phyloP scores from a whole-genome alignment of 2,113 vertebrate genomes.

The Lipophrys pholis region DNA sequence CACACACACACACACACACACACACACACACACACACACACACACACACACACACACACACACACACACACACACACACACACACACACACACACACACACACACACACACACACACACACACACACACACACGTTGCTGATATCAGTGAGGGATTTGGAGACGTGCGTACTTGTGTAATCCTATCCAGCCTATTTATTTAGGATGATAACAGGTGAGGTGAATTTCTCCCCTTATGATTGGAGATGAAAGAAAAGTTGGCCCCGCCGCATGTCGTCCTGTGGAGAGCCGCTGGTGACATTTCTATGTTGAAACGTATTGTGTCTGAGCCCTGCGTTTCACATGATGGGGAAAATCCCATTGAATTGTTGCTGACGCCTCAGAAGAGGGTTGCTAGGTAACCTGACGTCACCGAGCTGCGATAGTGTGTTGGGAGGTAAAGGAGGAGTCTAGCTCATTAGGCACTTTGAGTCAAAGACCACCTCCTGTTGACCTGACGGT shows the following conservation, averaged over 20 bases:
- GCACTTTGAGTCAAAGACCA: constrained; percentile 36
- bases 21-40: too few species aligned
- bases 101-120: too few species aligned
- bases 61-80: too few species aligned
- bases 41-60: too few species aligned
- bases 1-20: too few species aligned
- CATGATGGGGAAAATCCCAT: constrained; percentile 84
- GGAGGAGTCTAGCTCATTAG: constrained; percentile 64
- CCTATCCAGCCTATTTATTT: constrained; percentile 31
- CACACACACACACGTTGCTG: not conserved
- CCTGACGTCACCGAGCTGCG: constrained; percentile 80
- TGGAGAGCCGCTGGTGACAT: constrained; percentile 22
- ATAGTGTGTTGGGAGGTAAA: constrained; percentile 69
- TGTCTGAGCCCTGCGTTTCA: constrained; percentile 56
- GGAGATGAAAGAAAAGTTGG: constrained; percentile 7
- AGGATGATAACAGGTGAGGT: constrained; percentile 28
- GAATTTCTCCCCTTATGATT: not conserved
- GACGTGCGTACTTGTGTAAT: constrained; percentile 26
- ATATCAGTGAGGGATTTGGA: constrained; percentile 30
- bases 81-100: too few species aligned
- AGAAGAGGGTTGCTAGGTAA: constrained; percentile 84
- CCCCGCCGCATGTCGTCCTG: not conserved
- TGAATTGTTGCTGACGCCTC: constrained; percentile 80
- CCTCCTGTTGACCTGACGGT: constrained; percentile 25
- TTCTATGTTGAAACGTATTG: constrained; percentile 42